These are phyloP conservation scores for Drosophila niveifrons DNA, from an alignment of 2,888 invertebrate species.

Conservation along the genomic window DNA sequence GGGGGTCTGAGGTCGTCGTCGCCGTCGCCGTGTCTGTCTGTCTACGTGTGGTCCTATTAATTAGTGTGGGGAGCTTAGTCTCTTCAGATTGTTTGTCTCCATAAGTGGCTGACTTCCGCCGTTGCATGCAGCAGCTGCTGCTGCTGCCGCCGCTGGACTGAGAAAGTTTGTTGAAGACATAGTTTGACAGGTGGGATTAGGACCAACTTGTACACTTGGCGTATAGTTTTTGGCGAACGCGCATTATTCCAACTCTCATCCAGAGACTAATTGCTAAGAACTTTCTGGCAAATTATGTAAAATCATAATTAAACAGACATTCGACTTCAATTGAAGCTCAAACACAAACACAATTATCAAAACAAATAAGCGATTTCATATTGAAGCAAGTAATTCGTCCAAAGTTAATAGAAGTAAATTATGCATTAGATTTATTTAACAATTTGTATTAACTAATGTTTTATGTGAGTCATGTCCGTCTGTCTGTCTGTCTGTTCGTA, in stretches of 20 bases:
- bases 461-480: no score
- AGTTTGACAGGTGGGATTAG: conserved; percentile 44
- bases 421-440: no score
- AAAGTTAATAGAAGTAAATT: background rate
- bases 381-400: background rate
- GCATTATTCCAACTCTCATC: background rate
- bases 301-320: background rate
- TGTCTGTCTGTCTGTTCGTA: no score
- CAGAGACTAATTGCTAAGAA: background rate
- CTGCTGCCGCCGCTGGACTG: conserved; percentile 6
- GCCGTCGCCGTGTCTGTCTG: conserved; percentile 20
- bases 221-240: background rate
- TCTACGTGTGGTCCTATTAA: conserved; percentile 66
- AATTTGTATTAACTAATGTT: no score
- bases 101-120: conserved; percentile 61
- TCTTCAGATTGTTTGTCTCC: conserved; percentile 53
- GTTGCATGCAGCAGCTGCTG: conserved; percentile 30
- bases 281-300: background rate
- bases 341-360: conserved; percentile 1
- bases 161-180: conserved; percentile 43
- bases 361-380: background rate
- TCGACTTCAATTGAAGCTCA: background rate
- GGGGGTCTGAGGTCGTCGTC: conserved; percentile 32
- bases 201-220: background rate
- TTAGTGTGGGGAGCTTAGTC: conserved; percentile 50